Percentiles rank a stretch among this genome's conserved stretches.
Conservation (phyloP, 2,113 vertebrate species). For the Tapirus terrestris region DNA sequence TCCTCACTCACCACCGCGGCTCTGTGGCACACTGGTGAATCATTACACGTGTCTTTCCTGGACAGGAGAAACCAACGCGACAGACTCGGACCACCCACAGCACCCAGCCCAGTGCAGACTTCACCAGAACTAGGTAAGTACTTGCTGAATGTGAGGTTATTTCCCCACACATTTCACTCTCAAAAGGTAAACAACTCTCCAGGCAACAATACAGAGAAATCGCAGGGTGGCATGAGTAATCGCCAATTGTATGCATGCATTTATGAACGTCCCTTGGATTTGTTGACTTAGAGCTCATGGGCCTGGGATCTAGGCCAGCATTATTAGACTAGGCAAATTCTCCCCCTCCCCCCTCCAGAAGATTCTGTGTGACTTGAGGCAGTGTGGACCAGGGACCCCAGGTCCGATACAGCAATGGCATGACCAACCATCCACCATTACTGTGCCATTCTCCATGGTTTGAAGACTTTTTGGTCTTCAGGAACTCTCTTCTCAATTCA, state of each 20-base stretch:
- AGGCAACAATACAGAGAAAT: background rate
- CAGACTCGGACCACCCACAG: background rate
- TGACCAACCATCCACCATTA: fast-evolving
- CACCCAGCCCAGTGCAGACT: background rate
- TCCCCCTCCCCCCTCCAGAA: fast-evolving
- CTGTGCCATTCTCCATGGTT: background rate
- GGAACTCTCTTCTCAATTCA: background rate
- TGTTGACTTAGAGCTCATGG: background rate
- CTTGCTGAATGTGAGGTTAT: background rate
- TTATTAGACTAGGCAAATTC: background rate
- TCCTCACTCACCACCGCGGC: background rate
- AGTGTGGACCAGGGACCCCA: background rate
- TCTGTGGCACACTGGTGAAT: fast-evolving
- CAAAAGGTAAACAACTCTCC: background rate
- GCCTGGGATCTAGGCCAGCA: background rate
- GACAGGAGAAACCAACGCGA: background rate
- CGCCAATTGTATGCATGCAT: fast-evolving
- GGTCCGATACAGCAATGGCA: fast-evolving
- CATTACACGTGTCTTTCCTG: background rate
- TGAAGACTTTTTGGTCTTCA: background rate
- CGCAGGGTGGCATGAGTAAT: background rate
- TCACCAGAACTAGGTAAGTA: background rate
- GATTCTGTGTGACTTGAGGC: background rate
- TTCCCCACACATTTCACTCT: background rate
- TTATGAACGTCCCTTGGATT: background rate